Evolutionary conservation across 2,888 invertebrate species (phyloP), one percentile per base, ranked within the genome.

Genomic region (Magallana nippona): DNA sequence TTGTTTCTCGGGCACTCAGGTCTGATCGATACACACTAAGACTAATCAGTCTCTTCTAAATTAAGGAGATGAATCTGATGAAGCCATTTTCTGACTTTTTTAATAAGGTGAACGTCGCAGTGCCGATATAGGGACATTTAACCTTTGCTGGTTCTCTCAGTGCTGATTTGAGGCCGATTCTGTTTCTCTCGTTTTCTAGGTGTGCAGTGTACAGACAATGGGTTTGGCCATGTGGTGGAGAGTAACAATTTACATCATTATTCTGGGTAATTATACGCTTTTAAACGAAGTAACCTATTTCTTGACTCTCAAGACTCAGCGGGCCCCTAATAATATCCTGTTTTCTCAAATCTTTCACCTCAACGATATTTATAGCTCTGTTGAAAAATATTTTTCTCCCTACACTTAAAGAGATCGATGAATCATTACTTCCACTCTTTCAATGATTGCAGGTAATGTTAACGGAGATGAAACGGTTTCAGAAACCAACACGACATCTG

Each of bases 171-270:
- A 27, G 27, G 15, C 13, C 13, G 27, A 32, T 22, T 32, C 71
- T 71, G 13, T 27, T 71, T 27, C 44, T 44, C 44, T 44, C 44
- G 71, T 27, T 71, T 71, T 27, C 22, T 71, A 71, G 71, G 71
- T 71, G 22, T 71, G 71, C 71, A 71, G 5, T 71, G 32, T 32
- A 22, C 71, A 27, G 71, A 71, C 27, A 15, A 71, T 71, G 19
- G 71, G 27, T 71, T 71, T 27, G 13, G 71, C 22, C 71, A 71
- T 71, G 71, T 71, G 71, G 71, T 71, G 71, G 71, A 15, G 71
- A 71, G 27, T 32, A 27, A 27, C 71, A 15, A 27, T 71, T 71
- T 71, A 71, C 27, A 22, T 71, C 71, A 32, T 27, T 15, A 71
- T 71, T 22, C 32, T 71, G 17, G 71, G 71, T 71, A 71, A 71